Evolutionary conservation across 2,888 invertebrate genomes (phyloP), one percentile per base, ranked within the genome.

Genomic region (Mongoloraphidia duomilia): DNA sequence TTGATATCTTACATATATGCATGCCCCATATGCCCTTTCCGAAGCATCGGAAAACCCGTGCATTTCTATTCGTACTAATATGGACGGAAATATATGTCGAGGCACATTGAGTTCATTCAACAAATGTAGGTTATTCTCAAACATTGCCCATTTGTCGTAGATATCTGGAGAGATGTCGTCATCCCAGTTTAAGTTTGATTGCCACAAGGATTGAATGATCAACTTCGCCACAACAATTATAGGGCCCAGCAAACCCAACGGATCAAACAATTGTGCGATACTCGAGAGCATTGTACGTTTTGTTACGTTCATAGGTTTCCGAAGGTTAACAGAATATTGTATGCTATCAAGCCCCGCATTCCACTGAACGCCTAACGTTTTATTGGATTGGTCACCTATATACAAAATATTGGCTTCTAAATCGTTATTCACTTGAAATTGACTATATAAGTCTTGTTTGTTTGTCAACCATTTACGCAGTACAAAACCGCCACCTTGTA

Each of bases 201-300:
- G n/a, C 42, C 42, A 42, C 13, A 42, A 26, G 13, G 13, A 17
- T 42, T 42, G 42, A 8, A 42, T 17, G 5, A 42, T 42, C 11
- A 42, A 11, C 26, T 42, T 42, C 10, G 42, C 42, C 8, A 8
- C 26, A 6, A 42, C 17, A n/a, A 42, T 10, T 13, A 42, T 17
- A n/a, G 13, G 17, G 8, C 14, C 13, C n/a, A 42, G 13, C n/a
- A 42, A 26, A 17, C 14, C 42, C 26, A 42, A 13, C 6, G 42
- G 42, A 42, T 42, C 42, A 26, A 17, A 42, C 11, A 42, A 17
- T 42, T 42, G 42, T 42, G 42, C 42, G 13, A 42, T 42, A 8
- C n/a, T 26, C 11, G 42, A 42, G n/a, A 42, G 26, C 13, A 13
- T 42, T 17, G n/a, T 42, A n/a, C 42, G 13, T 26, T 42, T 42